Conservation (phyloP, 2,888 invertebrate genomes). For the Eremobia ochroleuca region DNA sequence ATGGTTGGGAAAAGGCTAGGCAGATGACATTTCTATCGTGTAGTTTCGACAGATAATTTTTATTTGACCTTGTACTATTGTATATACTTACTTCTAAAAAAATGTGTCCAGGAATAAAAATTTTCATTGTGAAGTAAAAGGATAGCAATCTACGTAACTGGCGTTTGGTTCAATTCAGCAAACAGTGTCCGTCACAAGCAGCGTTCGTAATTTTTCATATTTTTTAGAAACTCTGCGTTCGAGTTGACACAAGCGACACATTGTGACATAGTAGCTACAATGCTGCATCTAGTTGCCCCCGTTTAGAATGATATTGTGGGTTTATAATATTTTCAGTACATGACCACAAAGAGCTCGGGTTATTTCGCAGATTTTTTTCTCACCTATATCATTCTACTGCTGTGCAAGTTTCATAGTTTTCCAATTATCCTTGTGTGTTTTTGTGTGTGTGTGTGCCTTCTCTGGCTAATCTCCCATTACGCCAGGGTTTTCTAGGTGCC, state of each 20-base stretch:
- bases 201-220: conserved; percentile 19
- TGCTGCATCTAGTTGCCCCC: conserved; percentile 22
- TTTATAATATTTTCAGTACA: background rate
- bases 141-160: background rate
- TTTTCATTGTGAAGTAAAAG: background rate
- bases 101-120: background rate
- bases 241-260: conserved; percentile 1
- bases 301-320: conserved; percentile 13
- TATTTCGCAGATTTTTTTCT: background rate
- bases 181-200: conserved; percentile 25
- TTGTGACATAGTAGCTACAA: conserved; percentile 11
- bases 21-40: background rate
- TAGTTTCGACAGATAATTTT: background rate
- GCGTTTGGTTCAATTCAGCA: conserved; percentile 18
- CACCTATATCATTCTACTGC: too few species aligned
- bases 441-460: too few species aligned
- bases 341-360: background rate
- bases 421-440: background rate
- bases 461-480: background rate
- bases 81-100: background rate
- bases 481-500: background rate
- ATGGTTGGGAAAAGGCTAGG: too few species aligned
- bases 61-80: background rate
- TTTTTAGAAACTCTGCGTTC: conserved; percentile 11
- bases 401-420: background rate